phyloP scores from a whole-genome alignment of 2,888 invertebrate species.

The Acleris cristana region DNA sequence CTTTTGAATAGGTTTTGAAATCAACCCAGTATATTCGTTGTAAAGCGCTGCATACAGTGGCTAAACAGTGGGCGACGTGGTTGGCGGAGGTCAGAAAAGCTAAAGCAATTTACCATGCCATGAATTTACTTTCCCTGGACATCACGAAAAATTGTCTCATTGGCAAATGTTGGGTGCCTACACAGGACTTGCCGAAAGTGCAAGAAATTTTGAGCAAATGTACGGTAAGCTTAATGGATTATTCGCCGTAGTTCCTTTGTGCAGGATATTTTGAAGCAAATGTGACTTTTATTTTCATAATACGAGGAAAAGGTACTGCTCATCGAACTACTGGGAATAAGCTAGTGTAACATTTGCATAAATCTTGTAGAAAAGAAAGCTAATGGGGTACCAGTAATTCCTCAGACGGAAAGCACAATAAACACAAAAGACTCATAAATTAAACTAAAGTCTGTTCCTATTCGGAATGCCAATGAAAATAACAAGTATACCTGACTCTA shows the following conservation, averaged over 20 bases:
- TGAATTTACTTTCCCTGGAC: constrained; percentile 92
- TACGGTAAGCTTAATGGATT: constrained; percentile 50
- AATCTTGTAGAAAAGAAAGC: no score
- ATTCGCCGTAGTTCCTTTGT: no score
- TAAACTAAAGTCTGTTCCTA: no score
- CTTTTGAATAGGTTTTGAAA: constrained; percentile 85
- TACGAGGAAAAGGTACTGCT: neutral
- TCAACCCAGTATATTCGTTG: constrained; percentile 94
- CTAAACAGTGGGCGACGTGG: constrained; percentile 91
- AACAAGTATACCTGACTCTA: no score
- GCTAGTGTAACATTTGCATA: no score
- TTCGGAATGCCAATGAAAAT: no score
- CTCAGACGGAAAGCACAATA: no score
- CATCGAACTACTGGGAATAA: no score
- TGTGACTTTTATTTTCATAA: neutral
- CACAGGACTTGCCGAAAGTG: constrained; percentile 85
- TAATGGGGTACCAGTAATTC: no score
- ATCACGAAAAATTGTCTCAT: constrained; percentile 92
- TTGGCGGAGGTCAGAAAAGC: constrained; percentile 92
- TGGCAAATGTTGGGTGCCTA: constrained; percentile 91
- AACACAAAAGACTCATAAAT: no score
- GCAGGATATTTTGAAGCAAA: no score
- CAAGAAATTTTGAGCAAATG: constrained; percentile 62
- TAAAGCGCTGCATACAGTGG: constrained; percentile 90
- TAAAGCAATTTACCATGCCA: constrained; percentile 93